A percentile compares a stretch with the other conserved stretches of the same genome.
Conservation (phyloP, 2,888 invertebrate species). For the Blomia tropicalis region DNA sequence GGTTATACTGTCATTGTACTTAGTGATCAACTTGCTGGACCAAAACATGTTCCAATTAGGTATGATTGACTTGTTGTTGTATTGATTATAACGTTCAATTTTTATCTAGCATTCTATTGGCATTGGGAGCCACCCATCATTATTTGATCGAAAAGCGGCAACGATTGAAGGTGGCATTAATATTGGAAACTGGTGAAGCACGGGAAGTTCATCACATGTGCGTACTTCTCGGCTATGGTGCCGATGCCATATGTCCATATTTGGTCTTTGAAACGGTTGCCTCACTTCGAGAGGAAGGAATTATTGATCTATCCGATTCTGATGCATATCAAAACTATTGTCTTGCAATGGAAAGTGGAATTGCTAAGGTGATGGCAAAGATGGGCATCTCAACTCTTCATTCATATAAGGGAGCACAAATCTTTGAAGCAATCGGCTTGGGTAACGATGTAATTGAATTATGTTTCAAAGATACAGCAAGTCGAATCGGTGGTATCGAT, state of each 20-base stretch:
- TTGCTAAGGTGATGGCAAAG: slow-evolving; percentile 81
- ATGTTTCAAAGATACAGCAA: slow-evolving; percentile 67
- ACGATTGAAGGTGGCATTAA: slow-evolving; percentile 85
- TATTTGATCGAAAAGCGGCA: slow-evolving; percentile 81
- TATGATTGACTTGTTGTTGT: slow-evolving; percentile 33
- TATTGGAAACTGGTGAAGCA: slow-evolving; percentile 90
- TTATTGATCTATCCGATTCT: slow-evolving; percentile 59
- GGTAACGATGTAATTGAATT: slow-evolving; percentile 78
- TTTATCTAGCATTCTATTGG: slow-evolving; percentile 47
- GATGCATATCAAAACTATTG: slow-evolving; percentile 70
- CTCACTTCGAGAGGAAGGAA: slow-evolving; percentile 65
- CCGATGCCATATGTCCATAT: slow-evolving; percentile 94
- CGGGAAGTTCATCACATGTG: slow-evolving; percentile 85
- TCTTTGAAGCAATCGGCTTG: slow-evolving; percentile 93
- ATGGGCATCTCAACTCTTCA: slow-evolving; percentile 99
- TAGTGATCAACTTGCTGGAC: slow-evolving; percentile 29
- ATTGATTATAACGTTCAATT: too few relatives aligned
- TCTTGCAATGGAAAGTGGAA: slow-evolving; percentile 74
- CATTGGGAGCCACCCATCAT: slow-evolving; percentile 85
- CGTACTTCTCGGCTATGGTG: slow-evolving; percentile 84
- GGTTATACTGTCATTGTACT: too few relatives aligned
- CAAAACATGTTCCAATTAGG: neutral
- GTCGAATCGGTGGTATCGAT: slow-evolving; percentile 68
- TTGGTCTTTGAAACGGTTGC: slow-evolving; percentile 82
- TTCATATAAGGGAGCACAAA: slow-evolving; percentile 97